phyloP scores from a whole-genome alignment of 2,797 vertebrate species.

The Chromis chromis region DNA sequence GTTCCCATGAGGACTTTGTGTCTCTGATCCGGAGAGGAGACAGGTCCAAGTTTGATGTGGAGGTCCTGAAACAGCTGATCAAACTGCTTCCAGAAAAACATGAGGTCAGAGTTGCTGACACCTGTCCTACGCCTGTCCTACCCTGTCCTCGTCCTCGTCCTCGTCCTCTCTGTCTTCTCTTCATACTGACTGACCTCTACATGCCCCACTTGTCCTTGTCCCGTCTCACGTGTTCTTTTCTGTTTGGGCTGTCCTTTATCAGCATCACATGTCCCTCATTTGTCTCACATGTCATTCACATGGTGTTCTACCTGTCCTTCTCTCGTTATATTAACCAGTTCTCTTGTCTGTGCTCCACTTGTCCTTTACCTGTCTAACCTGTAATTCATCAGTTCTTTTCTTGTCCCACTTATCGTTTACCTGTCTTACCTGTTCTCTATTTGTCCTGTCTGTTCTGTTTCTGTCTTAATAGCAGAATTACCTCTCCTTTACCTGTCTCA shows the following conservation, averaged over 20 bases:
- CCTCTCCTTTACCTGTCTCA: not conserved
- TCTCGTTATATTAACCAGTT: not conserved
- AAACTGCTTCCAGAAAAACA: conserved; percentile 92
- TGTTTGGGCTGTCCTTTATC: too few species aligned
- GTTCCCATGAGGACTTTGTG: conserved; percentile 88
- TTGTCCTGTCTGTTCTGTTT: too few species aligned
- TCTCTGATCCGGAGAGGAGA: conserved; percentile 87
- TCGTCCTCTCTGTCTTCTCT: too few species aligned
- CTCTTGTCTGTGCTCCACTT: not conserved
- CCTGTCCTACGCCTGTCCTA: not conserved
- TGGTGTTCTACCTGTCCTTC: not conserved
- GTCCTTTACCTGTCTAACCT: not conserved
- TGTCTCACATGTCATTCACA: too few species aligned
- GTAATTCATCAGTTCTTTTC: too few species aligned
- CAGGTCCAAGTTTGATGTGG: conserved; percentile 88
- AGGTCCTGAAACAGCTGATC: conserved; percentile 89
- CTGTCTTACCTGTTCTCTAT: not conserved
- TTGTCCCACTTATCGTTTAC: not conserved
- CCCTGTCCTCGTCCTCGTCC: too few species aligned
- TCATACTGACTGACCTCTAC: too few species aligned
- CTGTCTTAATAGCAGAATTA: too few species aligned
- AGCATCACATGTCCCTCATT: too few species aligned
- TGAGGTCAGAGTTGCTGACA: conserved; percentile 82
- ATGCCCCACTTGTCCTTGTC: not conserved
- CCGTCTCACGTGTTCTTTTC: not conserved